Percentiles rank a stretch among this genome's conserved stretches.
Evolutionary conservation across 2,888 invertebrate genomes (phyloP).

Genomic region (Emmelina monodactyla): DNA sequence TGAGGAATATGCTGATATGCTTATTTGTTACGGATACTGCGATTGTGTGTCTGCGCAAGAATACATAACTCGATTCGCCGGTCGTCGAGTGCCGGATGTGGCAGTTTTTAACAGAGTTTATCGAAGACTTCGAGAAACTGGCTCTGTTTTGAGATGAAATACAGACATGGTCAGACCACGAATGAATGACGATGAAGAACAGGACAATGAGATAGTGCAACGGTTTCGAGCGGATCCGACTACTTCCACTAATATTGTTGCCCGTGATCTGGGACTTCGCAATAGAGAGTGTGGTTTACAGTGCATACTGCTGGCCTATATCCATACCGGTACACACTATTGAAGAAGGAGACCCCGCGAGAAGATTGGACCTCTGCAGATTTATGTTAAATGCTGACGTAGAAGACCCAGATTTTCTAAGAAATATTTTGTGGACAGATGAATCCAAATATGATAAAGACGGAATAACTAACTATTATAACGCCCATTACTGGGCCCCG

Average conservation of each 20-base stretch:
- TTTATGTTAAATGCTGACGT: no score
- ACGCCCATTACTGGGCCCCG: no score
- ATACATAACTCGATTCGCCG: constrained; percentile 17
- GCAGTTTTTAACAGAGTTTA: constrained; percentile 16
- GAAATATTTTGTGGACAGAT: no score
- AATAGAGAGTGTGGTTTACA: constrained; percentile 20
- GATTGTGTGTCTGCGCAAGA: constrained; percentile 14
- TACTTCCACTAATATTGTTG: no score
- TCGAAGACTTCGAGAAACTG: constrained; percentile 19
- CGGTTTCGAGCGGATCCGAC: constrained; percentile 11
- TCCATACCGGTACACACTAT: no score
- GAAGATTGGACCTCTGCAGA: no score
- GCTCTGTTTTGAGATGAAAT: constrained; percentile 17
- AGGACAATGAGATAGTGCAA: no score
- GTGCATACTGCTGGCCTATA: no score
- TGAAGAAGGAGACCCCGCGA: no score
- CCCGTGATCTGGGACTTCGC: constrained; percentile 12
- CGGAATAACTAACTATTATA: no score
- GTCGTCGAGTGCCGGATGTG: constrained; percentile 18
- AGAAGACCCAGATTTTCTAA: no score
- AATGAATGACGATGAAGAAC: constrained; percentile 14
- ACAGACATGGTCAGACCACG: constrained; percentile 19
- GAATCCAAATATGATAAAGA: no score
- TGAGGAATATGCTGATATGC: constrained; percentile 6
- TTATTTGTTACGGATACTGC: constrained; percentile 4